Evolutionary conservation across 2,113 vertebrate genomes (phyloP).

Genomic region (Passer montanus): DNA sequence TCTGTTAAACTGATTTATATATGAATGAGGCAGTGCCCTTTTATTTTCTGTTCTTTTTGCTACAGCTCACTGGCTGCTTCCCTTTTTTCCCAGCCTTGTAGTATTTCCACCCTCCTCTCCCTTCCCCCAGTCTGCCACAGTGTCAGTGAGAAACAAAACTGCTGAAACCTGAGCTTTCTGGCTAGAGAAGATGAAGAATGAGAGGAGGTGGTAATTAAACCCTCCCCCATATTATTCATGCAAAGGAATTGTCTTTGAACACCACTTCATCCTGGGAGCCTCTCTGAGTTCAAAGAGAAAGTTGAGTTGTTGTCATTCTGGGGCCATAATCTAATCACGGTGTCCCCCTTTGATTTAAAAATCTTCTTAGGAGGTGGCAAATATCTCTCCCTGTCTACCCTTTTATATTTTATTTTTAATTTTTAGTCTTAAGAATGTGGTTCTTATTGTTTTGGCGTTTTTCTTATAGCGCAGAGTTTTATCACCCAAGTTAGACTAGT

Average conservation of each 20-base stretch:
- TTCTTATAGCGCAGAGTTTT: neutral
- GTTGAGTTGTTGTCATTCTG: constrained; percentile 57
- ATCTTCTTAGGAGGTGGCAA: constrained; percentile 49
- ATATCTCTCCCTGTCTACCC: neutral
- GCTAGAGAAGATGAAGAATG: constrained; percentile 55
- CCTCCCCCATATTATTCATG: constrained; percentile 67
- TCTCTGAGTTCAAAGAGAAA: constrained; percentile 69
- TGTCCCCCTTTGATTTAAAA: constrained; percentile 60
- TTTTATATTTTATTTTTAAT: constrained; percentile 16
- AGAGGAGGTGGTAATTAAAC: constrained; percentile 70
- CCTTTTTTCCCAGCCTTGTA: constrained; percentile 44
- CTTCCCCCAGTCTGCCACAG: constrained; percentile 37
- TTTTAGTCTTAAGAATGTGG: neutral
- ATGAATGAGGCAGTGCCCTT: neutral
- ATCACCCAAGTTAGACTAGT: neutral
- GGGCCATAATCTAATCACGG: constrained; percentile 61
- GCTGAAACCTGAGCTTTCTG: constrained; percentile 68
- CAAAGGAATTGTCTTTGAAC: constrained; percentile 71
- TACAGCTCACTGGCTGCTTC: constrained; percentile 33
- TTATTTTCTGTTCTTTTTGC: neutral
- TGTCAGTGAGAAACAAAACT: constrained; percentile 52
- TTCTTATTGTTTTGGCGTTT: neutral
- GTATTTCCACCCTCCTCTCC: constrained; percentile 15
- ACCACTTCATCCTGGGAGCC: constrained; percentile 52
- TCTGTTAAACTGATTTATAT: neutral